Evolutionary conservation across 2,113 vertebrate genomes (phyloP).

Genomic region (Panthera tigris): DNA sequence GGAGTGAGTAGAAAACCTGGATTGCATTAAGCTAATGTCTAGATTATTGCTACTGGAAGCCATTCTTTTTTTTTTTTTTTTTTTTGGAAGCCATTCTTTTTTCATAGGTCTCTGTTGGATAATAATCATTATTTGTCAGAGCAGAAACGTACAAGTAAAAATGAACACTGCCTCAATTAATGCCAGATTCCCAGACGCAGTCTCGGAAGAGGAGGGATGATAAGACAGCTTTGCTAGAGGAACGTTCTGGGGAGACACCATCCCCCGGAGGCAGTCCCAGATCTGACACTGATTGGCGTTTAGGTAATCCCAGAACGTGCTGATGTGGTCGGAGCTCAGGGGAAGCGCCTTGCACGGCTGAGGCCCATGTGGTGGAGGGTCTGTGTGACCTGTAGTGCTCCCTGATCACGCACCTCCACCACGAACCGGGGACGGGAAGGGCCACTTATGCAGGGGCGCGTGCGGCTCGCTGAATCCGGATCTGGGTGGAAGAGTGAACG

Average conservation of each 20-base stretch:
- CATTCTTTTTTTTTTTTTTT: too few relatives aligned
- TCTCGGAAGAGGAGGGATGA: neutral
- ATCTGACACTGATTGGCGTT: accelerated
- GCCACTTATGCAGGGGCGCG: accelerated
- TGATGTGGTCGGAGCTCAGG: accelerated
- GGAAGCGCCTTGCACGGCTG: neutral
- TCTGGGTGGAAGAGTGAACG: accelerated
- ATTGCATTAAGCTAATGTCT: neutral
- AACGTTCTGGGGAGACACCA: neutral
- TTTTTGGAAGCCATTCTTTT: neutral
- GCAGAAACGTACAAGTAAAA: neutral
- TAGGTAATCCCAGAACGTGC: neutral
- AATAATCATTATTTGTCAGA: neutral
- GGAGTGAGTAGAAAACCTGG: neutral
- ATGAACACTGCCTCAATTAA: neutral
- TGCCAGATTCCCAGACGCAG: neutral
- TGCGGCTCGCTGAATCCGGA: neutral
- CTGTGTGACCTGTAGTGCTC: accelerated
- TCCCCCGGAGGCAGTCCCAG: neutral
- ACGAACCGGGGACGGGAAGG: neutral
- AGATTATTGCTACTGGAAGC: neutral
- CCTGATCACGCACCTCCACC: accelerated
- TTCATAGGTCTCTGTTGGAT: neutral
- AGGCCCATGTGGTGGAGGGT: neutral
- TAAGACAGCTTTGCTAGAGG: neutral